A percentile compares a stretch with the other conserved stretches of the same genome.
Evolutionary conservation across 2,113 vertebrate species (phyloP).

Genomic region (Arvicanthis niloticus): DNA sequence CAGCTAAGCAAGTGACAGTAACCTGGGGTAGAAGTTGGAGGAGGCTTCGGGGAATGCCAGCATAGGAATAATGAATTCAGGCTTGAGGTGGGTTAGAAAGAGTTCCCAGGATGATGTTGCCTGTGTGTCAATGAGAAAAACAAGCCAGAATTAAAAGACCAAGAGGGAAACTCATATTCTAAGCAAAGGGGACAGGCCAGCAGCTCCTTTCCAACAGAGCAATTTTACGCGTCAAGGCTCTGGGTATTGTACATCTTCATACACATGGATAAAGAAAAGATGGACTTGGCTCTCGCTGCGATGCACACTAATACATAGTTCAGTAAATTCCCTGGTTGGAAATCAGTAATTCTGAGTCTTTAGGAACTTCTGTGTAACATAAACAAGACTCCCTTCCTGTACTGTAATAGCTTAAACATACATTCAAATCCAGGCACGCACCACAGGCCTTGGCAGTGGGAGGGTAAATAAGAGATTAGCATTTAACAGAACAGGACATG

Average conservation of each 20-base stretch:
- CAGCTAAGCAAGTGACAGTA: not conserved
- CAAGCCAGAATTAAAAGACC: not conserved
- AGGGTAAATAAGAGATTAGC: constrained; percentile 56
- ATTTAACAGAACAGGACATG: constrained; percentile 49
- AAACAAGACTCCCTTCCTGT: constrained; percentile 46
- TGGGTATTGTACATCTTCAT: not conserved
- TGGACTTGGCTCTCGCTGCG: not conserved
- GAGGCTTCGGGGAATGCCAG: not conserved
- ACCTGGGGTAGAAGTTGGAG: not conserved
- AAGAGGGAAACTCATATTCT: not conserved
- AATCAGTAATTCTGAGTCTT: not conserved
- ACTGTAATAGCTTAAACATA: not conserved
- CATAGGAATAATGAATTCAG: not conserved
- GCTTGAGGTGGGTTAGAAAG: not conserved
- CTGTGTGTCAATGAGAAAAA: not conserved
- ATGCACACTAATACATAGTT: not conserved
- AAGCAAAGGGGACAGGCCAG: not conserved
- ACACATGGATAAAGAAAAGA: not conserved
- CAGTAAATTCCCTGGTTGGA: not conserved
- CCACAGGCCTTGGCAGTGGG: constrained; percentile 19
- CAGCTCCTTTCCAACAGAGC: not conserved
- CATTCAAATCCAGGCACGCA: not conserved
- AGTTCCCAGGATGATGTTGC: not conserved
- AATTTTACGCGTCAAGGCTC: not conserved
- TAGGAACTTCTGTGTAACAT: not conserved